phyloP scores from a whole-genome alignment of 1,140 invertebrate genomes.

The Trichoplusia ni region DNA sequence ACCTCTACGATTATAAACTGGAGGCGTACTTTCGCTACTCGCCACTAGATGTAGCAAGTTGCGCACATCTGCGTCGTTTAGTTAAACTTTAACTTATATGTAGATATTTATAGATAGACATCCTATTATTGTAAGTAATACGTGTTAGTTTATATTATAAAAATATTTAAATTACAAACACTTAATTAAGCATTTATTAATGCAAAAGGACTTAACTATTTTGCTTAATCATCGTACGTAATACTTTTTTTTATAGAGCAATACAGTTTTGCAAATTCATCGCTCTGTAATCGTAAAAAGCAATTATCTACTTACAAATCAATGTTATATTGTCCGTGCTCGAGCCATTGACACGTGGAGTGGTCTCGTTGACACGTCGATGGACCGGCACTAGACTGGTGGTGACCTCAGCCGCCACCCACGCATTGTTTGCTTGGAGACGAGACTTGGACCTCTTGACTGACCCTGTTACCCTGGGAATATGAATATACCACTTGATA shows the following conservation, averaged over 20 bases:
- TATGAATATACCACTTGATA: too few species aligned
- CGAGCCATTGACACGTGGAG: conserved; percentile 29
- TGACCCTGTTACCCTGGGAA: neutral
- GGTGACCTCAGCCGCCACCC: conserved; percentile 13
- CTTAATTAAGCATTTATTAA: too few species aligned
- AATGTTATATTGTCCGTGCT: conserved; percentile 10
- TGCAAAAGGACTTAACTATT: too few species aligned
- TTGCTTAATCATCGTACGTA: neutral
- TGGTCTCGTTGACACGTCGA: conserved; percentile 35
- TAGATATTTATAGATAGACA: too few species aligned
- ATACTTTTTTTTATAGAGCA: neutral
- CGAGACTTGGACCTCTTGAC: too few species aligned
- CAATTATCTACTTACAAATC: conserved; percentile 27
- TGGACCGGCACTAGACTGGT: conserved; percentile 16
- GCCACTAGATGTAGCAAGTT: conserved; percentile 45
- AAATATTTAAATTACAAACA: too few species aligned
- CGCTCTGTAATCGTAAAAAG: conserved; percentile 25
- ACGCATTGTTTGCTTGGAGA: neutral
- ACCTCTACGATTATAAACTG: neutral
- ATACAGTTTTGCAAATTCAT: conserved; percentile 14
- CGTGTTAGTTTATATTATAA: too few species aligned
- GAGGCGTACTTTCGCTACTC: conserved; percentile 35
- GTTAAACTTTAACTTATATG: neutral
- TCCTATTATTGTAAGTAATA: too few species aligned
- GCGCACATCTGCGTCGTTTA: neutral